Evolutionary conservation across 1,140 invertebrate genomes (phyloP), one percentile per base, ranked within the genome.

Genomic region (Lepidurus arcticus): DNA sequence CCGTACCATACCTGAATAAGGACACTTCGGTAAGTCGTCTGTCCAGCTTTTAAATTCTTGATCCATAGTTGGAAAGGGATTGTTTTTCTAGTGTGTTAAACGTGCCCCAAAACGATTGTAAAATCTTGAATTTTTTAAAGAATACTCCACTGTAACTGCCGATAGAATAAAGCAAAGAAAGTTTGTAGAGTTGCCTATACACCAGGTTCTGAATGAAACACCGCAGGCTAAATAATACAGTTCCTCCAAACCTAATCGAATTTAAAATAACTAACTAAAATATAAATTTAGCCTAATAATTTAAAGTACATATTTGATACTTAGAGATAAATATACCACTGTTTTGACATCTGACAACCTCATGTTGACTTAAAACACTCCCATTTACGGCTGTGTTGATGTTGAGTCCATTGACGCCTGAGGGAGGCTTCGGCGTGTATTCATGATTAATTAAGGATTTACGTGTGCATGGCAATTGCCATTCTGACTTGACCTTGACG

Each of bases 1-100:
- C 24, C 0, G 44, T 13, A 10, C 16, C 13, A 65, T 16, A 88
- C 88, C 91, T 34, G 92, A 91, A 81, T 90, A 88, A 82, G 90
- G 90, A 83, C 94, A 95, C 80, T 94, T 91, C 73, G 93, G 92
- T 73, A 95, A 85, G 85, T 94, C 93, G 83, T 95, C 94, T 1
- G 93, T 95, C 93, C 93, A 95, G 81, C 88, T 90, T 77, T 81
- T 80, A 76, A 78, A 78, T 73, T 81, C 80, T 9, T 65, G 53
- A 16, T 65, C 53, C 53, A 65, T 65, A 5, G 4, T 21, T 21
- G 8, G 6, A 10, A 65, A 9, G 9, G 0, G 21, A n/a, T n/a
- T n/a, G 2, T 26, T 26, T 34, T 34, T 34, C 34, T 34, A 34
- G 34, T 34, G 2, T 34, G 2, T 34, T 34, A 34, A 34, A 34